Percentiles rank a stretch among this genome's conserved stretches.
These are phyloP conservation scores for Syngnathus rostellatus DNA, from an alignment of 2,797 vertebrate species.

Conservation along the genomic window DNA sequence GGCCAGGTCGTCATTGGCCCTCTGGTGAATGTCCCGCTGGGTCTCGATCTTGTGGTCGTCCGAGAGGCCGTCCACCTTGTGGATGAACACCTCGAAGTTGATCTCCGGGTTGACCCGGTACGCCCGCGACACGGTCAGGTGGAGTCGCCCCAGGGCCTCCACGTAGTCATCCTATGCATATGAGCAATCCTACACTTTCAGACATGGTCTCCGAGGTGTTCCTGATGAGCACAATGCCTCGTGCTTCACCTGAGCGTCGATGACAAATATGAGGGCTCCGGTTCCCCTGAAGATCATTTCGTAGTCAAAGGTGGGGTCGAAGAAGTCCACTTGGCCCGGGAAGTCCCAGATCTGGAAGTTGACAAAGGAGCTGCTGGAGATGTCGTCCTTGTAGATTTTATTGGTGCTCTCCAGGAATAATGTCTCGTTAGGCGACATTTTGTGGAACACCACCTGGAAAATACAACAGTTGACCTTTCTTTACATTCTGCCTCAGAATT, in stretches of 20 bases:
- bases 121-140: slow-evolving; percentile 95
- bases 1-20: slow-evolving; percentile 95
- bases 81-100: slow-evolving; percentile 99
- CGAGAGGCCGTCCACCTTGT: slow-evolving; percentile 98
- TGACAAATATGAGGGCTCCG: slow-evolving; percentile 97
- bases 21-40: slow-evolving; percentile 97
- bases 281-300: slow-evolving; percentile 99
- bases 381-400: slow-evolving; percentile 99
- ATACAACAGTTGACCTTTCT: not conserved
- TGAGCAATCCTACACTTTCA: too few species aligned
- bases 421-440: slow-evolving; percentile 99
- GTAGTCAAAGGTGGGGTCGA: slow-evolving; percentile 97
- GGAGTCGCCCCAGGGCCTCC: slow-evolving; percentile 92
- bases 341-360: slow-evolving; percentile 99
- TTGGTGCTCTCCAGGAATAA: slow-evolving; percentile 98
- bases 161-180: slow-evolving; percentile 89
- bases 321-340: slow-evolving; percentile 97
- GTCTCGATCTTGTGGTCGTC: slow-evolving; percentile 99
- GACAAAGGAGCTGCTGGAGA: slow-evolving; percentile 98
- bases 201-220: too few species aligned
- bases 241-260: slow-evolving; percentile 89
- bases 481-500: too few species aligned
- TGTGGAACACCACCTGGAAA: slow-evolving; percentile 96
- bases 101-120: slow-evolving; percentile 98
- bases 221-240: too few species aligned